Conservation (phyloP, 2,113 vertebrate species). For the Edolisoma coerulescens region DNA sequence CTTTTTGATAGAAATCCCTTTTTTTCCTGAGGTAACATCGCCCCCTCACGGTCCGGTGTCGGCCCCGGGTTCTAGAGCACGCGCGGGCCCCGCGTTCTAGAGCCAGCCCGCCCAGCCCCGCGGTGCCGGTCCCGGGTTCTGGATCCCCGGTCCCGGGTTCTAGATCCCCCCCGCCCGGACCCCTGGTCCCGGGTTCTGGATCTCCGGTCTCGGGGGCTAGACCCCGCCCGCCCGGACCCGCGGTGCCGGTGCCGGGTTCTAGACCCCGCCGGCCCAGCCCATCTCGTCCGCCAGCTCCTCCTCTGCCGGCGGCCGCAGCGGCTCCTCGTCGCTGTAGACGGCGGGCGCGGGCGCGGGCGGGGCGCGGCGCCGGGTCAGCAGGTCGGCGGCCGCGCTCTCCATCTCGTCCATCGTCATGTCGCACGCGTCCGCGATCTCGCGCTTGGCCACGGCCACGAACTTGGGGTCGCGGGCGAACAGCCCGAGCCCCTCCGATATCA, state of each 20-base stretch:
- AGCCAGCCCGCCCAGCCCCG: not conserved
- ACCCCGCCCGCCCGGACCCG: accelerated
- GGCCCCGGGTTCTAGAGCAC: not conserved
- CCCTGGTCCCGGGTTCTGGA: not conserved
- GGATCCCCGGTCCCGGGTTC: not conserved
- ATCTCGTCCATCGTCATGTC: constrained; percentile 91
- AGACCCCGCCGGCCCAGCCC: not conserved
- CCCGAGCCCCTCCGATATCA: constrained; percentile 90
- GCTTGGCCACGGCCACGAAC: constrained; percentile 90
- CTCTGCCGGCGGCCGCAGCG: constrained; percentile 30
- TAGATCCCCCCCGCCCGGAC: not conserved
- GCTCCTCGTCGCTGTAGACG: constrained; percentile 85
- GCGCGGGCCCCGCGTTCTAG: not conserved
- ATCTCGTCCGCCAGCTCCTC: not conserved
- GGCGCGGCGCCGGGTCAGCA: constrained; percentile 70
- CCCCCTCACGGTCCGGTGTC: not conserved
- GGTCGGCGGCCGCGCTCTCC: constrained; percentile 87
- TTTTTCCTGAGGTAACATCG: not conserved
- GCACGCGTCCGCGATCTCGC: constrained; percentile 91
- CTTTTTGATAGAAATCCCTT: not conserved
- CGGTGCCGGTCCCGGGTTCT: not conserved
- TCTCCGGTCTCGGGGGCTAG: too few species aligned
- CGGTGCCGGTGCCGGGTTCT: not conserved
- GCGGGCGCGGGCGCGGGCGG: not conserved
- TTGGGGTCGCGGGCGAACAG: constrained; percentile 87